phyloP scores from a whole-genome alignment of 2,797 vertebrate genomes.

The Coendou prehensilis region DNA sequence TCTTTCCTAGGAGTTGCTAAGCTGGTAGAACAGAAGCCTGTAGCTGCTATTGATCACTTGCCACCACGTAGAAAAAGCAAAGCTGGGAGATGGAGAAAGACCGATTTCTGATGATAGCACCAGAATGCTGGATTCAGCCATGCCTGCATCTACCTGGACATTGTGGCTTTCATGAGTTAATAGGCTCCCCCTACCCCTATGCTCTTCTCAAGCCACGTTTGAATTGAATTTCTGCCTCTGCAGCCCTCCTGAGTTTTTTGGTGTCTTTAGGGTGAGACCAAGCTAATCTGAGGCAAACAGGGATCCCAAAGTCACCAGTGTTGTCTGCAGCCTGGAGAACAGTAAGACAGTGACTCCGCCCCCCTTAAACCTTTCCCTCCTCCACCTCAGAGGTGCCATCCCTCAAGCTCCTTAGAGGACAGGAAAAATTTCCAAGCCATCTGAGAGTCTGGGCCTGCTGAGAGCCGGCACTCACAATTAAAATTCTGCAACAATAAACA shows the following conservation, averaged over 20 bases:
- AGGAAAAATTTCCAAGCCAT: background rate
- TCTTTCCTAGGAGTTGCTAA: background rate
- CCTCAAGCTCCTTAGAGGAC: background rate
- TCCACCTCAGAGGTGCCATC: background rate
- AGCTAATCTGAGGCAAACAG: background rate
- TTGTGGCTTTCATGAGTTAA: background rate
- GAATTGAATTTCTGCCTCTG: background rate
- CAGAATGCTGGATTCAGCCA: constrained; percentile 30
- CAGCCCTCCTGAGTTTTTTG: background rate
- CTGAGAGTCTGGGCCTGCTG: background rate
- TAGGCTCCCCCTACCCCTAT: background rate
- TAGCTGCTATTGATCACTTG: background rate
- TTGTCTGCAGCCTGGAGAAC: background rate
- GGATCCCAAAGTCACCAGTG: background rate
- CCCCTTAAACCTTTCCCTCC: fast-evolving
- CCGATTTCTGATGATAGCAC: background rate
- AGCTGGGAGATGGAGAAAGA: background rate
- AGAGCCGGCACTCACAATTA: constrained; percentile 70
- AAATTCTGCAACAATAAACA: constrained; percentile 74
- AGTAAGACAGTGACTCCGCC: background rate
- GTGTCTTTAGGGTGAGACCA: background rate
- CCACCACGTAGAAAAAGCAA: background rate
- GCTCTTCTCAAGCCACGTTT: background rate
- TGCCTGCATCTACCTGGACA: background rate
- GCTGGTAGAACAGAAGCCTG: background rate